Percentiles rank a stretch among this genome's conserved stretches.
Evolutionary conservation across 2,888 invertebrate species (phyloP).

Genomic region (Stenotaenia linearis): DNA sequence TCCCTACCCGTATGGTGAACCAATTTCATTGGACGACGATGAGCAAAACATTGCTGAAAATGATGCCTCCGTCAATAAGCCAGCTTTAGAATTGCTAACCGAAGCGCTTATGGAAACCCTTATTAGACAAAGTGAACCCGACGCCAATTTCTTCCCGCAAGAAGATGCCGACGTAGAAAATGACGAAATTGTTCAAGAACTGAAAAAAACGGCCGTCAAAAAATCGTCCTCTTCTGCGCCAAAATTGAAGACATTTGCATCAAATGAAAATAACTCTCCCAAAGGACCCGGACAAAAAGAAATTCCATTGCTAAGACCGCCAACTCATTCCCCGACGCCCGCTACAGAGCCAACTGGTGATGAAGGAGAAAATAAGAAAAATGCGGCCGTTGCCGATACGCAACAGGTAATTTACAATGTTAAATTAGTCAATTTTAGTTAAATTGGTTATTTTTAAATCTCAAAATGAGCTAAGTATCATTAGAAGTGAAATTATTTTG

Average conservation of each 20-base stretch:
- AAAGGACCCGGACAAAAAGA: conserved; percentile 17
- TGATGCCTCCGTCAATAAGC: background rate
- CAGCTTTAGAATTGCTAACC: background rate
- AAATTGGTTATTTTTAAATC: too few species aligned
- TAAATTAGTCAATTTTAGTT: too few species aligned
- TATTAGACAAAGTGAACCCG: background rate
- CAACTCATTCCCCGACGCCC: background rate
- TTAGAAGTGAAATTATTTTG: too few species aligned
- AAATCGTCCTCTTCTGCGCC: background rate
- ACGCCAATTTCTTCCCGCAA: background rate
- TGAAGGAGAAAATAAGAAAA: background rate
- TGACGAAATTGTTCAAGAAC: conserved; percentile 20
- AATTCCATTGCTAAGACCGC: conserved; percentile 26
- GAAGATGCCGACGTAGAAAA: background rate
- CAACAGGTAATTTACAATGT: background rate
- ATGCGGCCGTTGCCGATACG: background rate
- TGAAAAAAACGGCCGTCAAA: conserved; percentile 2
- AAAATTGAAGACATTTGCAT: background rate
- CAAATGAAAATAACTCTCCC: background rate
- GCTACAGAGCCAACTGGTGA: background rate
- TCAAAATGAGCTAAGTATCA: too few species aligned
- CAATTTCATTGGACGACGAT: background rate
- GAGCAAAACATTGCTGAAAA: background rate
- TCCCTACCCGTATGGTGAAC: background rate
- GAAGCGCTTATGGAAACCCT: conserved; percentile 29